A percentile compares a stretch with the other conserved stretches of the same genome.
Evolutionary conservation across 2,888 invertebrate genomes (phyloP).

Genomic region (Apotomis turbidana): DNA sequence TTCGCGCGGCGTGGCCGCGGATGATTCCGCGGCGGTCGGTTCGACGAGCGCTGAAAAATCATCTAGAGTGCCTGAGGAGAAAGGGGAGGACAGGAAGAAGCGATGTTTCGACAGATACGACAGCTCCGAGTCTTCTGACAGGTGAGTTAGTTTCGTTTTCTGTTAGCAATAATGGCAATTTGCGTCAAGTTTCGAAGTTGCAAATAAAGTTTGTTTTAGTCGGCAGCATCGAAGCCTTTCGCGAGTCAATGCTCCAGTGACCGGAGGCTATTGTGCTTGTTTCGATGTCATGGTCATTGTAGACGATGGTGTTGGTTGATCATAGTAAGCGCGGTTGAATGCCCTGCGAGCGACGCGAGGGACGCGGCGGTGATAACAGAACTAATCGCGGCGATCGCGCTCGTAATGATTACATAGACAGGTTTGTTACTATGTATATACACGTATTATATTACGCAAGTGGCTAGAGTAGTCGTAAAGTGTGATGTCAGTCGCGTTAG

Average conservation of each 20-base stretch:
- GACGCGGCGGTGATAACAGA: slow-evolving; percentile 39
- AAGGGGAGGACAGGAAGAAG: slow-evolving; percentile 88
- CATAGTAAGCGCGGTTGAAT: slow-evolving; percentile 65
- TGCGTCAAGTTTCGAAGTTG: slow-evolving; percentile 22
- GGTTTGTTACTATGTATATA: slow-evolving; percentile 41
- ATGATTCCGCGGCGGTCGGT: slow-evolving; percentile 63
- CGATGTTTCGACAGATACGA: slow-evolving; percentile 96
- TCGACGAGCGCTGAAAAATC: slow-evolving; percentile 71
- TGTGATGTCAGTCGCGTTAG: slow-evolving; percentile 27
- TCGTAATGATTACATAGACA: slow-evolving; percentile 41
- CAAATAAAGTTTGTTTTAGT: slow-evolving; percentile 52
- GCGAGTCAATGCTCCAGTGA: slow-evolving; percentile 82
- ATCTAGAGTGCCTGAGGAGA: slow-evolving; percentile 62
- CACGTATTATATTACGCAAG: slow-evolving; percentile 39
- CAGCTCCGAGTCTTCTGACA: slow-evolving; percentile 97
- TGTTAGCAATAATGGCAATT: slow-evolving; percentile 58
- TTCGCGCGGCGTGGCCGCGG: slow-evolving; percentile 77
- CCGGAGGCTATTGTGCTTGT: slow-evolving; percentile 75
- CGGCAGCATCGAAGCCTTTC: slow-evolving; percentile 62
- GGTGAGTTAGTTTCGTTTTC: slow-evolving; percentile 83
- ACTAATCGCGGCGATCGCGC: slow-evolving; percentile 36
- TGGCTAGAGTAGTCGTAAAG: slow-evolving; percentile 28
- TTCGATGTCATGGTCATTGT: slow-evolving; percentile 81
- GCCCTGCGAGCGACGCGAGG: slow-evolving; percentile 66
- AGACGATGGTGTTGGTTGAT: slow-evolving; percentile 60